A percentile compares a stretch with the other conserved stretches of the same genome.
phyloP scores from a whole-genome alignment of 1,140 invertebrate species.

The Drosophila neocordata region DNA sequence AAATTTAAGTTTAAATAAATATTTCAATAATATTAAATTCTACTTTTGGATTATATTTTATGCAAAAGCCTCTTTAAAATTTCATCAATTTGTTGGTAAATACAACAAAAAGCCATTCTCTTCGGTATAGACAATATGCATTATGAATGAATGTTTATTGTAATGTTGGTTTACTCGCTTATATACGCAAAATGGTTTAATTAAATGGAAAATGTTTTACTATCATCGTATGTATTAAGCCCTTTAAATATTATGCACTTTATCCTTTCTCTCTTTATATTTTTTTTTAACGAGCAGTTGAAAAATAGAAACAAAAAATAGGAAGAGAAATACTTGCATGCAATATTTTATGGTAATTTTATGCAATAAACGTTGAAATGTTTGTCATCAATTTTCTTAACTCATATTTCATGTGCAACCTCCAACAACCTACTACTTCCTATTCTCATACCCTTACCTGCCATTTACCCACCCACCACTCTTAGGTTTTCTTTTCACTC shows the following conservation, averaged over 20 bases:
- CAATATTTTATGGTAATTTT: conserved; percentile 81
- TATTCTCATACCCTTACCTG: conserved; percentile 30
- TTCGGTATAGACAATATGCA: conserved; percentile 1
- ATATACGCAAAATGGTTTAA: background rate
- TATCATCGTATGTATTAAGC: background rate
- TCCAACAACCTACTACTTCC: conserved; percentile 5
- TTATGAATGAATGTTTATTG: background rate
- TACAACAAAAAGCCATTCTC: conserved; percentile 5
- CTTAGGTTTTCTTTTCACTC: background rate
- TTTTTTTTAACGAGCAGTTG: conserved; percentile 59
- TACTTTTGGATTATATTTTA: background rate
- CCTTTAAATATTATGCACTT: background rate
- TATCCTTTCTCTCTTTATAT: conserved; percentile 20
- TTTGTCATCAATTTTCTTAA: conserved; percentile 81
- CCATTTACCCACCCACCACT: conserved; percentile 6
- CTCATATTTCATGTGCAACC: conserved; percentile 76
- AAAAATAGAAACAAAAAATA: conserved; percentile 14
- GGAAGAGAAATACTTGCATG: conserved; percentile 50
- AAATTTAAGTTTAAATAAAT: background rate
- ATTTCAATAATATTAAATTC: conserved; percentile 2
- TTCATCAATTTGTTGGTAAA: conserved; percentile 27
- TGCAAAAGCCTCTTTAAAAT: conserved; percentile 25
- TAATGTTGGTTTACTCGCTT: background rate
- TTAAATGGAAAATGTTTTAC: conserved; percentile 1
- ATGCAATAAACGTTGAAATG: conserved; percentile 80